These are phyloP conservation scores for Scarus forsteni DNA, from an alignment of 2,797 vertebrate genomes.

Conservation along the genomic window DNA sequence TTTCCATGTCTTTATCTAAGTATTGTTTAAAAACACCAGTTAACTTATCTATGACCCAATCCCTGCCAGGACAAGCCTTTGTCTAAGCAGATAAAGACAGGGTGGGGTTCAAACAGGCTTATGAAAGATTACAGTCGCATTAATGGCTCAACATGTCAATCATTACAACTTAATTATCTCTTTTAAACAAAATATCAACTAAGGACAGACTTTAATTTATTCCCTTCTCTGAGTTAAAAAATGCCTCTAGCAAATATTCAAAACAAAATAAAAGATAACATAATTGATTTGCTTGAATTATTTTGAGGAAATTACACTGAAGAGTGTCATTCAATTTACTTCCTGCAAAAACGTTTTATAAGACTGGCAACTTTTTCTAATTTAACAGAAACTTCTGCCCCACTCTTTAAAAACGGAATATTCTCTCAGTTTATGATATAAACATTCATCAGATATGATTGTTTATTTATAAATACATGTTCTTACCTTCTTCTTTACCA, in stretches of 20 bases:
- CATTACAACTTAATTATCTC: background rate
- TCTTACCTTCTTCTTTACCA: too few species aligned
- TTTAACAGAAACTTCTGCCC: too few species aligned
- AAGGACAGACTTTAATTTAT: background rate
- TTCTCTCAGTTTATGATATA: too few species aligned
- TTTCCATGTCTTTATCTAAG: conserved; percentile 1
- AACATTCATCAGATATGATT: too few species aligned
- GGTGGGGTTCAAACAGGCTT: conserved; percentile 37
- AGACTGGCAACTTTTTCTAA: too few species aligned
- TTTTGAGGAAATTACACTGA: too few species aligned
- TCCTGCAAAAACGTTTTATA: too few species aligned
- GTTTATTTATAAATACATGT: too few species aligned
- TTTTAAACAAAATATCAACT: background rate
- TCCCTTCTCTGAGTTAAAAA: background rate
- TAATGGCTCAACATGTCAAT: background rate
- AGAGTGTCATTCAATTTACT: too few species aligned
- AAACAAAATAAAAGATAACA: too few species aligned
- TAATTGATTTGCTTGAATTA: too few species aligned
- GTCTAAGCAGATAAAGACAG: conserved; percentile 10
- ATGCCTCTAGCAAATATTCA: background rate
- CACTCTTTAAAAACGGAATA: too few species aligned
- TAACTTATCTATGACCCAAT: conserved; percentile 34
- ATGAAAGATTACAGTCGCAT: conserved; percentile 7
- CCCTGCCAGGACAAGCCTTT: conserved; percentile 18
- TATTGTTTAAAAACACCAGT: conserved; percentile 14